Conservation (phyloP, 2,797 vertebrate species). For the Clamator glandarius region DNA sequence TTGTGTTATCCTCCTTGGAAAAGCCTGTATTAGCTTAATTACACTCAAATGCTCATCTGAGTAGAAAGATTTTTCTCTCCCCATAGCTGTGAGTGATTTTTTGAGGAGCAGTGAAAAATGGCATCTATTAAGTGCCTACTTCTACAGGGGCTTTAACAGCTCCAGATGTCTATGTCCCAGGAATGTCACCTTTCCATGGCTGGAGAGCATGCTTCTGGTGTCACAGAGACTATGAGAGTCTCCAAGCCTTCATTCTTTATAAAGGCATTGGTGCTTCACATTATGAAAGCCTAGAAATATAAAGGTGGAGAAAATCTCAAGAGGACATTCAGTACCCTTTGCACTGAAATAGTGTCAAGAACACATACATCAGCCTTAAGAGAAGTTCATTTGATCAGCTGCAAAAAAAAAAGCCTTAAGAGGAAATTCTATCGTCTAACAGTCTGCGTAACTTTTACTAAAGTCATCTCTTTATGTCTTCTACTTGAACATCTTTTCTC, state of each 20-base stretch:
- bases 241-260: background rate
- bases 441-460: background rate
- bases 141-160: background rate
- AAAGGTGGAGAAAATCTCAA: background rate
- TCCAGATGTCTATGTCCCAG: background rate
- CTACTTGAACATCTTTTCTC: background rate
- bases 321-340: background rate
- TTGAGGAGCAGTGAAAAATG: background rate
- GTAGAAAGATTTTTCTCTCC: background rate
- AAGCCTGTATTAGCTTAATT: background rate
- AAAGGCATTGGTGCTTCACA: background rate
- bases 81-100: background rate
- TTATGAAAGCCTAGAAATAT: background rate
- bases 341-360: background rate
- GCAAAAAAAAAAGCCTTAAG: background rate
- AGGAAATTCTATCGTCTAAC: background rate
- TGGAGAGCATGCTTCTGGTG: background rate
- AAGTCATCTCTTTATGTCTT: background rate
- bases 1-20: background rate
- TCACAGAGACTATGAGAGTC: background rate
- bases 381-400: background rate
- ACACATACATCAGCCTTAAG: background rate
- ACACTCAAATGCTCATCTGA: background rate
- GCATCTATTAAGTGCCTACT: background rate
- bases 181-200: background rate